Conservation (phyloP, 2,797 vertebrate genomes). For the Glyptemys insculpta region DNA sequence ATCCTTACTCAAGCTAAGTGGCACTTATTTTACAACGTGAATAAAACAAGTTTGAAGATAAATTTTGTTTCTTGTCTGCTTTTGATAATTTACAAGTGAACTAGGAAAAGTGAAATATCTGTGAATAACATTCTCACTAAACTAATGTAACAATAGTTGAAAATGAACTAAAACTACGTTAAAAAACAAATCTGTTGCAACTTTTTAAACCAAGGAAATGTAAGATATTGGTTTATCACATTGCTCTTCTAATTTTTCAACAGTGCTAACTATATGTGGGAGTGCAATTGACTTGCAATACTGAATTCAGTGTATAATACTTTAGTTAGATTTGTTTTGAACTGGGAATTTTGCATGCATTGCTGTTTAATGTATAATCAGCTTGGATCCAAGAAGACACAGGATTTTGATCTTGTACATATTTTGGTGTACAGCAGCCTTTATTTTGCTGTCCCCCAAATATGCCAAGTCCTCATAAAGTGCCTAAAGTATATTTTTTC, state of each 20-base stretch:
- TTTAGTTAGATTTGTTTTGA: not conserved
- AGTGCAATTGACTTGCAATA: not conserved
- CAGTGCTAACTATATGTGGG: not conserved
- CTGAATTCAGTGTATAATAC: not conserved
- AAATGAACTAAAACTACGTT: not conserved
- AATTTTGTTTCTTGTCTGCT: not conserved
- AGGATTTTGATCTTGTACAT: not conserved
- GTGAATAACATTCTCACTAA: not conserved
- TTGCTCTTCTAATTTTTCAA: not conserved
- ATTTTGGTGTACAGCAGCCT: not conserved
- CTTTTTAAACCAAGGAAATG: not conserved
- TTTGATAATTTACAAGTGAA: not conserved
- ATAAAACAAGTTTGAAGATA: not conserved
- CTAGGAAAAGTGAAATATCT: not conserved
- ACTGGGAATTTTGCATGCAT: not conserved
- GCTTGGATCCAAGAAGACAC: not conserved
- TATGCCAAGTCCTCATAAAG: not conserved
- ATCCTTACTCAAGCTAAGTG: not conserved
- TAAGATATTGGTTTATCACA: not conserved
- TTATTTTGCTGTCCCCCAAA: not conserved
- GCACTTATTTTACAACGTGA: not conserved
- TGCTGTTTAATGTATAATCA: not conserved
- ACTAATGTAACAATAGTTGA: not conserved
- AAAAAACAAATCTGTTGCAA: not conserved
- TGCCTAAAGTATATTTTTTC: not conserved